phyloP scores from a whole-genome alignment of 53 echinoderm and acorn worm genomes.

The Apostichopus leukothele region DNA sequence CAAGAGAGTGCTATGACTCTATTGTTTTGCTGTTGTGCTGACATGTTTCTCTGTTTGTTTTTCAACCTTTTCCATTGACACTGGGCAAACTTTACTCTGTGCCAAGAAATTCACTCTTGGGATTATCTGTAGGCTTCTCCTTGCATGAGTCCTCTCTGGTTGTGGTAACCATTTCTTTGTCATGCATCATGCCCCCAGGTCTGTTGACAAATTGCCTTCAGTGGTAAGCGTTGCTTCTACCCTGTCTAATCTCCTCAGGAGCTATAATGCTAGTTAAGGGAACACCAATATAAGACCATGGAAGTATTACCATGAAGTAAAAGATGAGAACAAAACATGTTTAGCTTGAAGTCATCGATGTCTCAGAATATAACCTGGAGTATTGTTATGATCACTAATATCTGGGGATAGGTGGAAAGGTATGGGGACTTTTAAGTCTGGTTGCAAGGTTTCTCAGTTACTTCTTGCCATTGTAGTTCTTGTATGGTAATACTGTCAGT shows the following conservation, averaged over 20 bases:
- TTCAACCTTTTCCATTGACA: background rate
- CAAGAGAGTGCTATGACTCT: background rate
- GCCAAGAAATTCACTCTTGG: background rate
- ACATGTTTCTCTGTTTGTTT: background rate
- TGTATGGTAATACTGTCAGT: no score
- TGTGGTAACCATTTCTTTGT: background rate
- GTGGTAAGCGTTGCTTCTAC: background rate
- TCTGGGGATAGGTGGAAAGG: no score
- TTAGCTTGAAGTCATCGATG: no score
- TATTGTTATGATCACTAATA: no score
- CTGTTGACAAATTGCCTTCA: conserved; percentile 5
- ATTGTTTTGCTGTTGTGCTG: background rate
- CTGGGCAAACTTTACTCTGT: conserved; percentile 11
- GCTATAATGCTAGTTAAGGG: background rate
- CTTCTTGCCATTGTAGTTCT: no score
- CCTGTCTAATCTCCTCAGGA: conserved; percentile 15
- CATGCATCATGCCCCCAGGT: conserved; percentile 11
- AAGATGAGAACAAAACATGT: background rate
- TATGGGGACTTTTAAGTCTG: no score
- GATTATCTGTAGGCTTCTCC: background rate
- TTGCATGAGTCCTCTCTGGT: background rate
- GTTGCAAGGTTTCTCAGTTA: no score
- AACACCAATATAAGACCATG: background rate
- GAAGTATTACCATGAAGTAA: background rate
- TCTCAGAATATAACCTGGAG: no score